A percentile compares a stretch with the other conserved stretches of the same genome.
These are phyloP conservation scores for Sericinus montela DNA, from an alignment of 2,888 invertebrate genomes.

Conservation along the genomic window DNA sequence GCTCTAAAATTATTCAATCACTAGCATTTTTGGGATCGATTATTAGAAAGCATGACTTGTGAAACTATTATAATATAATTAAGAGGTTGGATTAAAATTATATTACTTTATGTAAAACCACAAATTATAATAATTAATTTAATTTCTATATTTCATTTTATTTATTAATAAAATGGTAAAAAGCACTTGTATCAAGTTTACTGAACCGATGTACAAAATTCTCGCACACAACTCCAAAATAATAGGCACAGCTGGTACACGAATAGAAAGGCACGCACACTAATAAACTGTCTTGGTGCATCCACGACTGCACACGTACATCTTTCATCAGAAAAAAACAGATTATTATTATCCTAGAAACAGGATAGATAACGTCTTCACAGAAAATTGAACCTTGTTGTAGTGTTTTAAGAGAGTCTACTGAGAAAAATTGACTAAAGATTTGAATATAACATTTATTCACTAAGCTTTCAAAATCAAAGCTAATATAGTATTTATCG, in stretches of 20 bases:
- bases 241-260: constrained; percentile 76
- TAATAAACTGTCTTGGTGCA: constrained; percentile 34
- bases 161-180: too few relatives aligned
- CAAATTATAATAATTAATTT: too few relatives aligned
- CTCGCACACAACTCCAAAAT: constrained; percentile 61
- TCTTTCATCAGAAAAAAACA: constrained; percentile 69
- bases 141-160: too few relatives aligned
- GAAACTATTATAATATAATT: too few relatives aligned
- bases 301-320: constrained; percentile 71
- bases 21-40: not conserved
- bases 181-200: constrained; percentile 14
- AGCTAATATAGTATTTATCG: constrained; percentile 22
- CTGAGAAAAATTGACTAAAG: constrained; percentile 22
- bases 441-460: constrained; percentile 6
- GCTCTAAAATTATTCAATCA: constrained; percentile 32
- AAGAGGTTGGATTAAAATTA: too few relatives aligned
- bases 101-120: too few relatives aligned
- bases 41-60: too few relatives aligned
- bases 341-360: constrained; percentile 72
- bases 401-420: constrained; percentile 4
- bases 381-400: constrained; percentile 36
- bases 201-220: constrained; percentile 35
- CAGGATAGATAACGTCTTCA: constrained; percentile 38
- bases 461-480: not conserved
- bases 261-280: constrained; percentile 50